Conservation (phyloP, 2,113 vertebrate species). For the Corydoras sp. region DNA sequence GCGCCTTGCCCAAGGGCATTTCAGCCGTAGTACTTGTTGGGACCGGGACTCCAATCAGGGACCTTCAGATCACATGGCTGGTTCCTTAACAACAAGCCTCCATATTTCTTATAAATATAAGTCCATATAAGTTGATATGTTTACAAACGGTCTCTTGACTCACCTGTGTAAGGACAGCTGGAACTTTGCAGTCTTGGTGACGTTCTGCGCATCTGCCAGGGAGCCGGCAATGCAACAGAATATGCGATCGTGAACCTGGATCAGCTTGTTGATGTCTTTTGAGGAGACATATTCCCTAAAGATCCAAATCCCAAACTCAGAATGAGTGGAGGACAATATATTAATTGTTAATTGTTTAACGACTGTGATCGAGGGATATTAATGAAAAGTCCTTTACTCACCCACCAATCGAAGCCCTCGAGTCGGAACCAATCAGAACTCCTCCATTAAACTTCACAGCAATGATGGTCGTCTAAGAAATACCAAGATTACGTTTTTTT, state of each 20-base stretch:
- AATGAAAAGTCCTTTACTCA: slow-evolving; percentile 51
- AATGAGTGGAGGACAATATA: no score
- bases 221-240: slow-evolving; percentile 69
- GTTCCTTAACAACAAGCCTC: no score
- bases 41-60: no score
- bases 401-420: slow-evolving; percentile 78
- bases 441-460: slow-evolving; percentile 78
- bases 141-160: not conserved
- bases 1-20: no score
- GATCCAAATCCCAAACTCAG: not conserved
- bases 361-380: not conserved
- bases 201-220: slow-evolving; percentile 62
- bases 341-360: no score
- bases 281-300: slow-evolving; percentile 55
- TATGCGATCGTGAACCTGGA: slow-evolving; percentile 65
- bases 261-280: slow-evolving; percentile 68
- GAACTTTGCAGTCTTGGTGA: slow-evolving; percentile 59
- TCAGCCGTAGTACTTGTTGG: no score
- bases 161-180: slow-evolving; percentile 67
- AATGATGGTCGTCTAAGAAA: slow-evolving; percentile 78
- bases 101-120: no score
- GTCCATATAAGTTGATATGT: no score
- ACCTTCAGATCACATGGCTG: no score
- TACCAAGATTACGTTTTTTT: not conserved
- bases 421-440: slow-evolving; percentile 79